These are phyloP conservation scores for Parazoanthus swiftii DNA, from an alignment of 92 coral and sea anemone genomes.

Conservation along the genomic window DNA sequence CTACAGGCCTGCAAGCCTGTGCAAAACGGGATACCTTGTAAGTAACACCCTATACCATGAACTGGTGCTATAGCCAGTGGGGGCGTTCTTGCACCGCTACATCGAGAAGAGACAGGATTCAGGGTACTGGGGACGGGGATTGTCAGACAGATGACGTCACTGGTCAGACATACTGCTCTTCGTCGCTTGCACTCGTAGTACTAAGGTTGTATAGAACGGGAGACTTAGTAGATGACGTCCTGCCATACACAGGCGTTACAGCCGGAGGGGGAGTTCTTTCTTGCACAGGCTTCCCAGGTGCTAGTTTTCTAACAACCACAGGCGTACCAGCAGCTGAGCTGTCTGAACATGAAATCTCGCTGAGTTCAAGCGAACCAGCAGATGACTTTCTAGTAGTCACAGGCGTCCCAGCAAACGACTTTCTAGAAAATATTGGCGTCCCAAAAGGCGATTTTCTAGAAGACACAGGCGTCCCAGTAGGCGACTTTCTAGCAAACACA, in stretches of 20 bases:
- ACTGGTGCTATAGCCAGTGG: background rate
- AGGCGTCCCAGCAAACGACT: background rate
- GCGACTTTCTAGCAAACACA: background rate
- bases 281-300: background rate
- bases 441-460: background rate
- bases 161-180: slow-evolving; percentile 20
- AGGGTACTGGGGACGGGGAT: background rate
- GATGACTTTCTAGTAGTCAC: too few relatives aligned
- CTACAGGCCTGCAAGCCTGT: background rate
- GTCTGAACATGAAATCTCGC: background rate
- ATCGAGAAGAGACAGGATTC: background rate
- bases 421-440: background rate
- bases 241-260: background rate
- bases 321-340: background rate
- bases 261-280: background rate
- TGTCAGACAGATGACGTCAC: background rate
- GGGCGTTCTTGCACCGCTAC: background rate
- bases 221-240: background rate
- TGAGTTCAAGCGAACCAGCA: too few relatives aligned
- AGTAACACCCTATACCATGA: background rate
- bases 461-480: slow-evolving; percentile 3
- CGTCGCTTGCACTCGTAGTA: background rate
- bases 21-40: background rate
- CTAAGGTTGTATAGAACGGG: slow-evolving; percentile 9
- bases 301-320: background rate